Evolutionary conservation across 2,797 vertebrate genomes (phyloP).

Genomic region (Sebastes nivosus): DNA sequence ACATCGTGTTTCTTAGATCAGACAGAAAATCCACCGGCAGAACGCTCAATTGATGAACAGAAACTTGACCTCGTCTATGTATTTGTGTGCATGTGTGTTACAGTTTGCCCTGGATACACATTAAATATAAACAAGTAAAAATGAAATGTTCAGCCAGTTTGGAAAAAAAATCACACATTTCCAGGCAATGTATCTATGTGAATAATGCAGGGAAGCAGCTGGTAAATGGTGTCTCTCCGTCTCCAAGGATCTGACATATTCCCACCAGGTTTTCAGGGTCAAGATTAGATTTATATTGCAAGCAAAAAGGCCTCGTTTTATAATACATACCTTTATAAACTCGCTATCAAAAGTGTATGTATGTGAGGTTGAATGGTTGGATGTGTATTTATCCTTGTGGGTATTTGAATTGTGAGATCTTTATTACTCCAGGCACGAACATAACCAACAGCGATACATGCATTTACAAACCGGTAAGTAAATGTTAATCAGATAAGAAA

Average conservation of each 20-base stretch:
- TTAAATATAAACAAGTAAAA: constrained; percentile 71
- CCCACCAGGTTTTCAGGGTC: constrained; percentile 54
- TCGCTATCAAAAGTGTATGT: constrained; percentile 15
- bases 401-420: neutral
- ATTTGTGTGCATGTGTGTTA: constrained; percentile 29
- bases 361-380: neutral
- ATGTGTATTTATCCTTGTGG: neutral
- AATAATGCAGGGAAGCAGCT: constrained; percentile 73
- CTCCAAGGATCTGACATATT: constrained; percentile 53
- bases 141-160: constrained; percentile 76
- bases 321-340: constrained; percentile 10
- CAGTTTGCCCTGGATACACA: constrained; percentile 57
- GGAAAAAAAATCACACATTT: constrained; percentile 42
- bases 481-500: constrained; percentile 54
- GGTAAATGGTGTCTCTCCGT: constrained; percentile 62
- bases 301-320: constrained; percentile 16
- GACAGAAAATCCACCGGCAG: neutral
- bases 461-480: constrained; percentile 30
- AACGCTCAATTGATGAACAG: neutral
- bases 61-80: neutral
- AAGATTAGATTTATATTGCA: constrained; percentile 57
- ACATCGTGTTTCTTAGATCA: constrained; percentile 10
- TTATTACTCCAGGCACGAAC: constrained; percentile 16
- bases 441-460: constrained; percentile 21
- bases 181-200: constrained; percentile 69